A percentile compares a stretch with the other conserved stretches of the same genome.
These are phyloP conservation scores for Rhadinocentrus ornatus DNA, from an alignment of 2,797 vertebrate species.

Conservation along the genomic window DNA sequence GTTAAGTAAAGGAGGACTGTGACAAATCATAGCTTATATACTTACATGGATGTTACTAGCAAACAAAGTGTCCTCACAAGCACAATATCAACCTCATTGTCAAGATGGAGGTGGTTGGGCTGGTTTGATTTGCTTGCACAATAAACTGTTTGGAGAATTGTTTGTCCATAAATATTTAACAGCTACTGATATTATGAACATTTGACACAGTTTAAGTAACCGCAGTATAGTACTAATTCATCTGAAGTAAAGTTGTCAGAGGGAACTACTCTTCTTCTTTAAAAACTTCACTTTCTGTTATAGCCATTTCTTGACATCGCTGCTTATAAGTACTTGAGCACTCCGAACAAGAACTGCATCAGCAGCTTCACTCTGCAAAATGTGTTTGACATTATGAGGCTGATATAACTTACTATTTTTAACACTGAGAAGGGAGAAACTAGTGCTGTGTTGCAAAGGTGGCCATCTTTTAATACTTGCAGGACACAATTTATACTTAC, in stretches of 20 bases:
- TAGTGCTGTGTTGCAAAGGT: background rate
- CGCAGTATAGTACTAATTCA: background rate
- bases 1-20: background rate
- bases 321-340: slow-evolving; percentile 25
- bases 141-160: background rate
- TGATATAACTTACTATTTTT: slow-evolving; percentile 42
- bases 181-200: background rate
- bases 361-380: slow-evolving; percentile 19
- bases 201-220: background rate
- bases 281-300: background rate
- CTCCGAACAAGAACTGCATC: background rate
- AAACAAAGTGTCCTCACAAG: background rate
- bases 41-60: background rate
- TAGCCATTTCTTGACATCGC: background rate
- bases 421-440: slow-evolving; percentile 20
- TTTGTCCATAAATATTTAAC: background rate
- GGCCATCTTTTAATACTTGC: background rate
- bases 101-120: background rate
- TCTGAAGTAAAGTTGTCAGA: background rate
- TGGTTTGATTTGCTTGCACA: slow-evolving; percentile 6
- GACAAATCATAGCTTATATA: background rate
- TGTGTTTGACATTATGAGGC: slow-evolving; percentile 20
- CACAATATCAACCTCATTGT: background rate
- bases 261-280: background rate
- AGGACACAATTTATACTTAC: slow-evolving; percentile 11